Conservation (phyloP, 2,797 vertebrate genomes). For the Danio choprae region DNA sequence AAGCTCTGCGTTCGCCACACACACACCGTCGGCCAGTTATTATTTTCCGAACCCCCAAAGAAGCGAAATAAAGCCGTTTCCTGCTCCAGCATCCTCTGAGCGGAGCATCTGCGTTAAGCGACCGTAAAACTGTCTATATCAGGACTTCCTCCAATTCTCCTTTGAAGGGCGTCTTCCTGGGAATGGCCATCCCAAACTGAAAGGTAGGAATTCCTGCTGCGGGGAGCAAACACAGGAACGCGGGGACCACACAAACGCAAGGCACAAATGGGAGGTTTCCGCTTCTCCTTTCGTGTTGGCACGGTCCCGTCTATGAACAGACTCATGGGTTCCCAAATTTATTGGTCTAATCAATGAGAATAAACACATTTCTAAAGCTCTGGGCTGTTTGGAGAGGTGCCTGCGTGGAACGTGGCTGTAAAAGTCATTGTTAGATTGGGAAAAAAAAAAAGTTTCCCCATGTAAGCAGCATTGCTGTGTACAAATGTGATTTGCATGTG, state of each 20-base stretch:
- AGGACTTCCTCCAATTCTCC: slow-evolving; percentile 98
- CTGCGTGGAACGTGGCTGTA: slow-evolving; percentile 32
- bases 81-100: slow-evolving; percentile 82
- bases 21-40: slow-evolving; percentile 50
- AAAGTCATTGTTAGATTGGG: slow-evolving; percentile 34
- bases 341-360: slow-evolving; percentile 32
- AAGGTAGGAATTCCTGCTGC: slow-evolving; percentile 91
- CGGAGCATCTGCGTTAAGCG: slow-evolving; percentile 78
- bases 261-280: slow-evolving; percentile 66
- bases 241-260: slow-evolving; percentile 54
- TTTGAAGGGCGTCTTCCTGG: slow-evolving; percentile 87
- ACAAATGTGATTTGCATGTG: slow-evolving; percentile 6
- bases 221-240: slow-evolving; percentile 83
- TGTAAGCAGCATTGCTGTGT: background rate
- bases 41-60: slow-evolving; percentile 75
- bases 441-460: background rate
- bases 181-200: slow-evolving; percentile 82
- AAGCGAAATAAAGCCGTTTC: slow-evolving; percentile 79
- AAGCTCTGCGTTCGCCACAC: background rate
- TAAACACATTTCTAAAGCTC: slow-evolving; percentile 37
- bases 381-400: slow-evolving; percentile 11
- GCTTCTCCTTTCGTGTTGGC: slow-evolving; percentile 39
- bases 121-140: slow-evolving; percentile 91
- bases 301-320: slow-evolving; percentile 17
- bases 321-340: slow-evolving; percentile 35